Percentiles rank a stretch among this genome's conserved stretches.
These are phyloP conservation scores for Phylloscopus collybita DNA, from an alignment of 2,797 vertebrate species.

Conservation along the genomic window DNA sequence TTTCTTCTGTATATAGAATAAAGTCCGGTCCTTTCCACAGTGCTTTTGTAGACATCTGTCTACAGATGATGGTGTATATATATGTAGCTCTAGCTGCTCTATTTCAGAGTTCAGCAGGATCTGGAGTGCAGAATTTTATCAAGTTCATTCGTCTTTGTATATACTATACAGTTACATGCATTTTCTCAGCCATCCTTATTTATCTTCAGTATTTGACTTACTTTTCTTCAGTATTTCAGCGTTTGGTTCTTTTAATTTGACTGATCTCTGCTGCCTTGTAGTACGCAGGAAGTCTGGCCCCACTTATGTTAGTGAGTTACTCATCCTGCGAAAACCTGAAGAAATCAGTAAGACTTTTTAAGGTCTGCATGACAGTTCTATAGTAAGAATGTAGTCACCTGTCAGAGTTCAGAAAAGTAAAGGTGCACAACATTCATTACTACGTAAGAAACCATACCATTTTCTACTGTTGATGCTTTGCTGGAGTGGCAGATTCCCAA, in stretches of 20 bases:
- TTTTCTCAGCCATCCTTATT: background rate
- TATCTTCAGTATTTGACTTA: background rate
- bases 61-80: background rate
- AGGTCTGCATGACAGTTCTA: background rate
- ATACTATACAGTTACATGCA: background rate
- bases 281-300: background rate
- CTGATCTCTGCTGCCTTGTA: background rate
- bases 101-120: background rate
- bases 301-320: background rate
- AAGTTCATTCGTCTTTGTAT: background rate
- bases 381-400: background rate
- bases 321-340: background rate
- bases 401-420: background rate
- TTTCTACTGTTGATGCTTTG: background rate
- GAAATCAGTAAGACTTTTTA: background rate
- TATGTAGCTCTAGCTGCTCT: background rate
- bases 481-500: background rate
- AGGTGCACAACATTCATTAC: background rate
- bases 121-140: background rate
- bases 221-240: background rate
- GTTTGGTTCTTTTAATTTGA: background rate
- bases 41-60: background rate
- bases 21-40: background rate
- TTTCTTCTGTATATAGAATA: background rate
- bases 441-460: background rate